Evolutionary conservation across 2,113 vertebrate genomes (phyloP), one percentile per base, ranked within the genome.

Genomic region (Nibea albiflora): DNA sequence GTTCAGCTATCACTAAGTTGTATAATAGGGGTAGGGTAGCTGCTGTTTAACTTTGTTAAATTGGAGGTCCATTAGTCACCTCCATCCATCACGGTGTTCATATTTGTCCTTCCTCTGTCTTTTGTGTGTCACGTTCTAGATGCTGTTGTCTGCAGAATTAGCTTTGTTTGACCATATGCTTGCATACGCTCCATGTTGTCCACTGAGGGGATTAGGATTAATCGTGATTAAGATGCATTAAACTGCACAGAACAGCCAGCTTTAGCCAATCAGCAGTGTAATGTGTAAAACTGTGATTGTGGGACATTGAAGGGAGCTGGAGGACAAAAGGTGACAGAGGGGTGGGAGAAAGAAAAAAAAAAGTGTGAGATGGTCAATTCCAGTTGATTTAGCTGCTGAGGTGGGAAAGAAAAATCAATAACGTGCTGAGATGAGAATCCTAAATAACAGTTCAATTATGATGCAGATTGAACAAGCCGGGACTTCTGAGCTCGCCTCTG

Each of bases 141-240:
- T 58, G 65, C 79, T 46, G 39, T 57, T 66, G 57, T 84, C 76
- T 81, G 73, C 35, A 61, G 81, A 87, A 90, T 89, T 90, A 75
- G 72, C 85, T 84, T 86, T 76, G 91, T 90, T 71, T 75, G 86
- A 89, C 85, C 91, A 92, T 92, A 94, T 91, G 93, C 78, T 80
- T 72, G 74, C 83, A 61, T 90, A 44, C 42, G 75, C 89, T 52
- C 80, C 81, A 75, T 64, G 85, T 61, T 62, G 88, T 83, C 88
- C 86, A 74, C 81, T 64, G 84, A 83, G 78, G 79, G 91, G 90
- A 93, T 93, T 91, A 93, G 90, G 87, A 88, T 94, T 92, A 94
- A 88, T 86, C 2, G 35, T 81, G 90, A 92, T 93, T 91, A 93
- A 86, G 74, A 90, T 90, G 85, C 62, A 90, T 91, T 93, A 86